Base-by-base conservation (phyloP, 2,113 vertebrate species). In the Crotalus tigris region DNA sequence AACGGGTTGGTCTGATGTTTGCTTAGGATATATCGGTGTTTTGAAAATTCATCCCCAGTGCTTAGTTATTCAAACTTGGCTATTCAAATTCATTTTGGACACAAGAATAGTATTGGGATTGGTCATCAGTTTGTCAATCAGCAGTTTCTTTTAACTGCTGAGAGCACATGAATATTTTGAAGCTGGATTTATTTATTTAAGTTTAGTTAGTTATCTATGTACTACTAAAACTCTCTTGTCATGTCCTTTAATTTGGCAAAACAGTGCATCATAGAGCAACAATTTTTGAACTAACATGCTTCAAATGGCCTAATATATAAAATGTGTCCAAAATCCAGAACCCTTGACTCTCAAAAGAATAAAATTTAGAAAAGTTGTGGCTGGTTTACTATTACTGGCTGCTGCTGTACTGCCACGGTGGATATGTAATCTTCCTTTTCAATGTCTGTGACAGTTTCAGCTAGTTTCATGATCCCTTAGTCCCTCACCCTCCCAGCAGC, bases 1-100 rank as follows among this genome's bases (percentile, higher is more conserved):
- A 99, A 95, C 96, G 98, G 98, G 99, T 99, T 98, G 0, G 97
- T 96, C 55, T 90, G n/a, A 87, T 69, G 29, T 94, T 58, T 94
- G 49, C 86, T 55, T 44, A 39, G 33, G 33, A 81, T 39, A 51
- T 91, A 44, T 17, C 94, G 89, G 0, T 69, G 5, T 46, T 53
- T 75, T 69, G 23, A 57, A 11, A 17, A 93, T 75, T 54, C 92
- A 57, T 85, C 44, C 17, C 54, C 64, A 54, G 9, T 94, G 94
- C 91, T 89, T 89, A 53, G 64, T 39, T 91, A 29, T 49, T 95
- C 93, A 92, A 92, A 89, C 93, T 4, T 12, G 88, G 0, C 39
- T 57, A 54, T 54, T 64, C 91, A 87, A 59, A 11, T 1, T 15
- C 12, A 53, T 17, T 12, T 88, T 91, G 89, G 58, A 39, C 49